Percentiles rank a stretch among this genome's conserved stretches.
Evolutionary conservation across 2,888 invertebrate genomes (phyloP).

Genomic region (Melanostoma scalare): DNA sequence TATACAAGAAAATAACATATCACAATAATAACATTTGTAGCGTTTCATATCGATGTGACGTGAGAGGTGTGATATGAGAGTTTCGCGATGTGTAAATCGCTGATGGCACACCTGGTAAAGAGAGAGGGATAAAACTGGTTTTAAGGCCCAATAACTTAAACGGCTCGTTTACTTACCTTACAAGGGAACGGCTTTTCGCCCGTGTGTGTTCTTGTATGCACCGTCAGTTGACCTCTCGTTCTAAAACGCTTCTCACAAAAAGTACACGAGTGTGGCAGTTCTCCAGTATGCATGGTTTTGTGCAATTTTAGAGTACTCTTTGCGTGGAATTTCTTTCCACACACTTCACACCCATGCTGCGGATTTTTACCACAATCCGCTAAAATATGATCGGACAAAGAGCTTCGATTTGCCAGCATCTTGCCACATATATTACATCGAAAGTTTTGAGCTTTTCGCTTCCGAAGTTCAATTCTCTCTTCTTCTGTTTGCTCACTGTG

Average conservation of each 20-base stretch:
- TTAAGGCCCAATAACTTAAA: not conserved
- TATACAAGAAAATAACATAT: constrained; percentile 79
- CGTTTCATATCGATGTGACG: constrained; percentile 81
- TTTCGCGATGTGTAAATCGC: constrained; percentile 80
- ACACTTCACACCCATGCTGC: constrained; percentile 75
- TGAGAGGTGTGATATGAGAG: constrained; percentile 79
- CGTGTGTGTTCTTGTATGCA: constrained; percentile 79
- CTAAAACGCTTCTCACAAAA: constrained; percentile 80
- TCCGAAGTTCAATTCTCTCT: constrained; percentile 29
- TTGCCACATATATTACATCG: constrained; percentile 75
- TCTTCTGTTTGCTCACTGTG: constrained; percentile 7
- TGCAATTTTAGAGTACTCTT: constrained; percentile 78
- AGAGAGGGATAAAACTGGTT: not conserved
- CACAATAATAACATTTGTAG: constrained; percentile 80
- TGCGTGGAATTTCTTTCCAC: constrained; percentile 78
- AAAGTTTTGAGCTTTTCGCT: not conserved
- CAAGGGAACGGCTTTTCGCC: constrained; percentile 80
- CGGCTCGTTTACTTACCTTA: constrained; percentile 75
- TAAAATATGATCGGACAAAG: constrained; percentile 74
- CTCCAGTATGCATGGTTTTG: constrained; percentile 79
- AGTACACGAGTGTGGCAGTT: constrained; percentile 78
- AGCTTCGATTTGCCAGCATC: constrained; percentile 70
- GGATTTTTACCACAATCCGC: constrained; percentile 74
- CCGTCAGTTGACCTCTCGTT: constrained; percentile 79
- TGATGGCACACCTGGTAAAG: constrained; percentile 77